Evolutionary conservation across 2,888 invertebrate species (phyloP), one percentile per base, ranked within the genome.

Genomic region (Saturnia pavonia): DNA sequence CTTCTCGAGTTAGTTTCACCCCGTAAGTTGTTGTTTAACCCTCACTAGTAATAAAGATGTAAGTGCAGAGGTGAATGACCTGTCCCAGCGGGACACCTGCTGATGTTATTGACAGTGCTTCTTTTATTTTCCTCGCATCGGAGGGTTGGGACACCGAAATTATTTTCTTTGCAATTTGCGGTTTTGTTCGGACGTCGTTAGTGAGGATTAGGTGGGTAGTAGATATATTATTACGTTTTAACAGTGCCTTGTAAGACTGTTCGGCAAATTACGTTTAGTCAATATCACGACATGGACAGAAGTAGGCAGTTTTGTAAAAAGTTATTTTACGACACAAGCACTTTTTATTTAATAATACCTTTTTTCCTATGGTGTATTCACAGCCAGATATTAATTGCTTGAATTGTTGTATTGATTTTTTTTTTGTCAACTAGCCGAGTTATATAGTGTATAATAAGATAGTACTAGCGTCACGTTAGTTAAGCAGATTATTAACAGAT

Each of bases 31-130:
- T 76, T 76, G 78, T 79, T 78, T 80, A 79, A 81, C 80, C 69
- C 69, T 71, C 70, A 67, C 45, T 68, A 60, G 68, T 84, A 82
- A 83, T 84, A 83, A 82, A 78, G 80, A 72, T 70, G 71, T 80
- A 82, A 81, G 80, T 78, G 78, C 76, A 79, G 78, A 85, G 91
- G 88, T 91, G 86, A 89, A 88, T 83, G 91, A 89, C 90, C 91
- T 81, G 73, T 83, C 91, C 84, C 90, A 83, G 75, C 80, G 89
- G 89, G 91, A 91, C 90, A 88, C 90, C 91, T 89, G 87, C 89
- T 89, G 90, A 90, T 92, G 92, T 91, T 91, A 90, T 90, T 91
- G 92, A 92, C 93, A 93, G 83, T 86, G 87, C 90, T 91, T 86
- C 90, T 91, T 91, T 91, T 90, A 90, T 91, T 91, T 34, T 86